Evolutionary conservation across 2,888 invertebrate genomes (phyloP).

Genomic region (Amiota communis): DNA sequence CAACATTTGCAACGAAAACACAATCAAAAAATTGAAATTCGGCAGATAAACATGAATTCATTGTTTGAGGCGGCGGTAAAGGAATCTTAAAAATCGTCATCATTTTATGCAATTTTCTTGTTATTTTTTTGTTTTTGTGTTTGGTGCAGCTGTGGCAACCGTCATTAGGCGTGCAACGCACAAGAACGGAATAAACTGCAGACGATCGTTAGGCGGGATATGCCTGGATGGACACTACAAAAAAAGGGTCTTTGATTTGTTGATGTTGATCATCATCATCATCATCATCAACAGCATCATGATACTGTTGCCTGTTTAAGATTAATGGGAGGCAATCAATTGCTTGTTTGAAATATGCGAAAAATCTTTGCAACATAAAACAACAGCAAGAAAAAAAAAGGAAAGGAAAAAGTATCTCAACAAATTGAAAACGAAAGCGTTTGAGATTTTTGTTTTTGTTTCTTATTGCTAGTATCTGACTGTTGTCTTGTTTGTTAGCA

Average conservation of each 20-base stretch:
- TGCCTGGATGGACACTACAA: neutral
- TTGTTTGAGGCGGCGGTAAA: neutral
- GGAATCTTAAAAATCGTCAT: neutral
- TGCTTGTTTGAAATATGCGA: slow-evolving; percentile 30
- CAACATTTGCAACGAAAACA: neutral
- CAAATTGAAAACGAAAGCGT: slow-evolving; percentile 29
- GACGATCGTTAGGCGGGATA: slow-evolving; percentile 24
- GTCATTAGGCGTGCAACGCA: slow-evolving; percentile 16
- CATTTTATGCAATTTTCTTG: slow-evolving; percentile 17
- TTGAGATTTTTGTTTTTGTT: too few species aligned
- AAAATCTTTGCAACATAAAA: slow-evolving; percentile 16
- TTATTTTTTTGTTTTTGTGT: neutral
- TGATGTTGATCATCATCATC: slow-evolving; percentile 8
- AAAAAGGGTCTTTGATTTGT: slow-evolving; percentile 13
- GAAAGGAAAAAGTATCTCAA: neutral
- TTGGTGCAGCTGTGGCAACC: neutral
- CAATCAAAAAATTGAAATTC: neutral
- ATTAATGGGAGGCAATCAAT: slow-evolving; percentile 28
- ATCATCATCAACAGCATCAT: neutral
- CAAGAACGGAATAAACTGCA: neutral
- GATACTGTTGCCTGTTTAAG: slow-evolving; percentile 17
- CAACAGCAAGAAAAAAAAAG: neutral
- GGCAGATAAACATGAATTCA: neutral
- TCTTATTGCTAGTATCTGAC: too few species aligned
- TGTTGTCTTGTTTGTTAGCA: neutral